These are phyloP conservation scores for Dinocampus coccinellae DNA, from an alignment of 2,888 invertebrate genomes.

Conservation along the genomic window DNA sequence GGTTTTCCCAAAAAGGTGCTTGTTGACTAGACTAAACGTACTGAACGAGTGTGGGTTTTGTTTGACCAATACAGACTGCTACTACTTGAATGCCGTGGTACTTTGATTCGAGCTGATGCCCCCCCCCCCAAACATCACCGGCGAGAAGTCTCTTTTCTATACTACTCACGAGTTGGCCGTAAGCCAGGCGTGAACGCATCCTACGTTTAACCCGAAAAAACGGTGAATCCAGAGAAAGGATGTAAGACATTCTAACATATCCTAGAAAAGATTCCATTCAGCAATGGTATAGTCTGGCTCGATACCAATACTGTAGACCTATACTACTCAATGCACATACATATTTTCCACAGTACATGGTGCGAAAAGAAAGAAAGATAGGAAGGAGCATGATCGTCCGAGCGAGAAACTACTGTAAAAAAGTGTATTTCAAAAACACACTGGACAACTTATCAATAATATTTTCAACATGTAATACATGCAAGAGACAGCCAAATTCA, in stretches of 20 bases:
- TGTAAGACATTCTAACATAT: conserved; percentile 56
- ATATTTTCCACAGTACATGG: conserved; percentile 42
- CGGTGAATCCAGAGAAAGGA: conserved; percentile 26
- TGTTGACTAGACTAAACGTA: too few relatives aligned
- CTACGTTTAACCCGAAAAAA: conserved; percentile 60
- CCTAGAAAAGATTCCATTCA: conserved; percentile 68
- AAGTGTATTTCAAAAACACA: conserved; percentile 11
- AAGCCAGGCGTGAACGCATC: conserved; percentile 63
- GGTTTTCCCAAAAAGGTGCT: too few relatives aligned
- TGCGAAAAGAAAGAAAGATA: not conserved
- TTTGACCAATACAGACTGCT: conserved; percentile 57
- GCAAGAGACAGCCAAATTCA: conserved; percentile 40
- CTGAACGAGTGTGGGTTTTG: conserved; percentile 38
- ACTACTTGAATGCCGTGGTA: conserved; percentile 49
- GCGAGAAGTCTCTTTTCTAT: not conserved
- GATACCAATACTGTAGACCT: conserved; percentile 61
- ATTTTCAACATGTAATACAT: not conserved
- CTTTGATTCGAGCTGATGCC: not conserved
- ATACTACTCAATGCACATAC: conserved; percentile 41
- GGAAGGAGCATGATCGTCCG: conserved; percentile 43
- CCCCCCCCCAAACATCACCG: not conserved
- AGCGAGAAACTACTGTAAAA: conserved; percentile 18
- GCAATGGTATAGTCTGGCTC: conserved; percentile 61
- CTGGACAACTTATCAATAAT: conserved; percentile 1
- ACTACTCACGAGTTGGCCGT: conserved; percentile 46